phyloP scores from a whole-genome alignment of 2,797 vertebrate genomes.

The Coracias cyanogaster region DNA sequence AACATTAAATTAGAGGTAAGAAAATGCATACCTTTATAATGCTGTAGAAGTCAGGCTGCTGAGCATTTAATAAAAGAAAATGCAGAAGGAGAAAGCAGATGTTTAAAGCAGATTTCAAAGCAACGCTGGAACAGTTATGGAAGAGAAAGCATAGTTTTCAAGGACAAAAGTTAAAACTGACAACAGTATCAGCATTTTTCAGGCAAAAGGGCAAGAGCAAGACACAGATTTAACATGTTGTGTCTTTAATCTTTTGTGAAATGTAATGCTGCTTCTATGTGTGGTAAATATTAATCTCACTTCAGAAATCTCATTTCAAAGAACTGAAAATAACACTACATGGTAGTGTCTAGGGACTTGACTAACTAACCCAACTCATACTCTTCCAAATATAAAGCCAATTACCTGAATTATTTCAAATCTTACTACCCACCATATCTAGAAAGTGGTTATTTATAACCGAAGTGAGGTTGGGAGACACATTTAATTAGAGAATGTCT shows the following conservation, averaged over 20 bases:
- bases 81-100: constrained; percentile 76
- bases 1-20: constrained; percentile 26
- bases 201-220: constrained; percentile 14
- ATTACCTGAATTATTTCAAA: not conserved
- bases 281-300: not conserved
- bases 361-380: not conserved
- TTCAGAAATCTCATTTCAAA: not conserved
- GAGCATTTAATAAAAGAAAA: constrained; percentile 67
- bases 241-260: not conserved
- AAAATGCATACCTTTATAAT: constrained; percentile 77
- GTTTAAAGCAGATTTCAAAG: constrained; percentile 76
- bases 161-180: constrained; percentile 28
- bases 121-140: constrained; percentile 61
- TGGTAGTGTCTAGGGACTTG: not conserved
- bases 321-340: not conserved
- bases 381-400: not conserved
- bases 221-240: not conserved
- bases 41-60: constrained; percentile 80
- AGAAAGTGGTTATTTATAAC: not conserved
- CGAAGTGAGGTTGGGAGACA: not conserved
- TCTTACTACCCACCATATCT: not conserved
- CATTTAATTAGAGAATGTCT: not conserved
- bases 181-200: constrained; percentile 44
- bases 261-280: not conserved
- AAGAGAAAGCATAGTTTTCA: constrained; percentile 66